Evolutionary conservation across 1,140 invertebrate species (phyloP).

Genomic region (Carcinoscorpius rotundicauda): DNA sequence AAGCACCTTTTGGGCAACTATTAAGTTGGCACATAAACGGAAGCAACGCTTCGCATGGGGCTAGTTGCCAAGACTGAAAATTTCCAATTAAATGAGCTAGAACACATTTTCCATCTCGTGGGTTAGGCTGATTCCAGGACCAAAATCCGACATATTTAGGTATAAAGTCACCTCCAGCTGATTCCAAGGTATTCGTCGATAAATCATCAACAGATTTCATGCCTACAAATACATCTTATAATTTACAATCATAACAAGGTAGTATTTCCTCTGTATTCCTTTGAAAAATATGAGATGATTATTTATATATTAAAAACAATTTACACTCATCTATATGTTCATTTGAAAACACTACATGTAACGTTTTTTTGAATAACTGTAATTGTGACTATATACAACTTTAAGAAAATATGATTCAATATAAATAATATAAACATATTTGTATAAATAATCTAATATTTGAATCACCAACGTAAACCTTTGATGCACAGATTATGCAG

Average conservation of each 20-base stretch:
- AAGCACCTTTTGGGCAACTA: conserved; percentile 74
- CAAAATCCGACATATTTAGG: conserved; percentile 69
- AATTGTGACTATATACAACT: neutral
- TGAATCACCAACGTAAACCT: no score
- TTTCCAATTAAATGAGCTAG: conserved; percentile 45
- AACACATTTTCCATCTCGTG: conserved; percentile 75
- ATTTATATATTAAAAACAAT: no score
- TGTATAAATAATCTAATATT: neutral
- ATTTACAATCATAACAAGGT: conserved; percentile 1
- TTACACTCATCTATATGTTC: no score
- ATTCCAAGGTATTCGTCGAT: conserved; percentile 82
- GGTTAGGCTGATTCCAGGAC: conserved; percentile 60
- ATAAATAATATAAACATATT: neutral
- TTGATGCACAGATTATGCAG: no score
- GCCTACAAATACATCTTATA: conserved; percentile 41
- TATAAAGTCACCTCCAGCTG: conserved; percentile 75
- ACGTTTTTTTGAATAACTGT: no score
- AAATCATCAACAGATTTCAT: conserved; percentile 79
- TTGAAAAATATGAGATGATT: no score
- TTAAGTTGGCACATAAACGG: conserved; percentile 85
- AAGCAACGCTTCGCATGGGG: conserved; percentile 81
- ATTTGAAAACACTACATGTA: no score
- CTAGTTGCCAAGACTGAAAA: conserved; percentile 75
- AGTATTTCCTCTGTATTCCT: neutral
- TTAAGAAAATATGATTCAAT: neutral